Percentiles rank a stretch among this genome's conserved stretches.
phyloP scores from a whole-genome alignment of 2,113 vertebrate genomes.

The Struthio camelus region DNA sequence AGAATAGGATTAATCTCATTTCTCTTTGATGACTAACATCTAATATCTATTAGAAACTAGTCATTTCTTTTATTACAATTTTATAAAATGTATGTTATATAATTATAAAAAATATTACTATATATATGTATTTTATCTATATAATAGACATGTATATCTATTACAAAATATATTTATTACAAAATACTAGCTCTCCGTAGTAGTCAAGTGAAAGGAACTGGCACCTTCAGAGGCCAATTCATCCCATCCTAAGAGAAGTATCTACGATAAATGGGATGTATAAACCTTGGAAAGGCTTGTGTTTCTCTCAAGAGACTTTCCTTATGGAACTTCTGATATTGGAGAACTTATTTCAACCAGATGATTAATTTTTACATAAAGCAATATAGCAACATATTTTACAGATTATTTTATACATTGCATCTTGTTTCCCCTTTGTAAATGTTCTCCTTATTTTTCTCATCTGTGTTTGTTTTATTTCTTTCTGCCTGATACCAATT shows the following conservation, averaged over 20 bases:
- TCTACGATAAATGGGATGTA: background rate
- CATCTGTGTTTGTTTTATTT: background rate
- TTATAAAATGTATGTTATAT: background rate
- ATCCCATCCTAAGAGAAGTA: background rate
- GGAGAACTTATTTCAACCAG: background rate
- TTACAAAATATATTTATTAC: background rate
- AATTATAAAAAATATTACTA: no score
- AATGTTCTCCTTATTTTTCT: background rate
- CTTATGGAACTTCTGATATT: background rate
- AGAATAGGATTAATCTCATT: background rate
- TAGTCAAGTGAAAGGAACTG: background rate
- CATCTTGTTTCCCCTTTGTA: background rate
- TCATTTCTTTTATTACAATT: background rate
- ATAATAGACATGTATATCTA: no score
- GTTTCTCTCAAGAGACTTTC: background rate
- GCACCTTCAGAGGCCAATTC: background rate
- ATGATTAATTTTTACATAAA: background rate
- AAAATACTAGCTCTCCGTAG: background rate
- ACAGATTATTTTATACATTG: background rate
- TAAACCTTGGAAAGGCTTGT: background rate
- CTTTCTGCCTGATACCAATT: background rate
- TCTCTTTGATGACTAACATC: background rate
- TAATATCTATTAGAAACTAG: background rate
- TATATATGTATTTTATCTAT: no score
- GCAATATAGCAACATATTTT: background rate